A percentile compares a stretch with the other conserved stretches of the same genome.
phyloP scores from a whole-genome alignment of 2,888 invertebrate species.

The Cremastobaeus sp. region DNA sequence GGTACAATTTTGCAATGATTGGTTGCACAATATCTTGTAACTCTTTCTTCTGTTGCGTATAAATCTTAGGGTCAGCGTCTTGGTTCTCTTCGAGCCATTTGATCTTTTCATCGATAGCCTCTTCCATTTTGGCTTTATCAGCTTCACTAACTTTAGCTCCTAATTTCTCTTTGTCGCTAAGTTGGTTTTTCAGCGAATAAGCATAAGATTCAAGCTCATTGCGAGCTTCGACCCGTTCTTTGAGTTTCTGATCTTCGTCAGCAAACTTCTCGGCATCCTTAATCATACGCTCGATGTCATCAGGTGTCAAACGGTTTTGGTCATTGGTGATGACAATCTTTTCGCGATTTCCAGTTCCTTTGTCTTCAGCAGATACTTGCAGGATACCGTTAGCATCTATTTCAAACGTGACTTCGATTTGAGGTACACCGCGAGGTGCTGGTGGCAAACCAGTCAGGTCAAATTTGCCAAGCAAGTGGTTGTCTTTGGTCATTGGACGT shows the following conservation, averaged over 20 bases:
- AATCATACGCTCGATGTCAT: conserved; percentile 99
- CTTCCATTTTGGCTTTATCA: conserved; percentile 96
- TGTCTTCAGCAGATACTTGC: conserved; percentile 98
- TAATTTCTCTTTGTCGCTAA: conserved; percentile 97
- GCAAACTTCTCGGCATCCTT: conserved; percentile 99
- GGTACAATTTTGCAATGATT: conserved; percentile 89
- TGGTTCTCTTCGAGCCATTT: conserved; percentile 98
- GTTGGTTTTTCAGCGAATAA: conserved; percentile 98
- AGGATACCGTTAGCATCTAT: conserved; percentile 96
- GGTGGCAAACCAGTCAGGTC: conserved; percentile 98
- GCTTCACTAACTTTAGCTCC: conserved; percentile 93
- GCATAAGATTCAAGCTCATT: conserved; percentile 98
- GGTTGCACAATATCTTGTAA: conserved; percentile 97
- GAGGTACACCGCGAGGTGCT: conserved; percentile 94
- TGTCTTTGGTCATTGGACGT: conserved; percentile 99
- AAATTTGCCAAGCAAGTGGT: conserved; percentile 98
- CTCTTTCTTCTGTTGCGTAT: conserved; percentile 96
- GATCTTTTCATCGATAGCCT: conserved; percentile 97
- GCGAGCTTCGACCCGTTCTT: conserved; percentile 96
- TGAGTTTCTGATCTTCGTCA: conserved; percentile 98
- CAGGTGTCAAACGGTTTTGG: conserved; percentile 96
- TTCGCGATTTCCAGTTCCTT: conserved; percentile 98
- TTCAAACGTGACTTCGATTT: conserved; percentile 96
- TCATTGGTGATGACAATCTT: conserved; percentile 99
- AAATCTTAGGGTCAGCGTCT: conserved; percentile 94